Conservation (phyloP, 2,888 invertebrate genomes). For the Meliscaeva auricollis region DNA sequence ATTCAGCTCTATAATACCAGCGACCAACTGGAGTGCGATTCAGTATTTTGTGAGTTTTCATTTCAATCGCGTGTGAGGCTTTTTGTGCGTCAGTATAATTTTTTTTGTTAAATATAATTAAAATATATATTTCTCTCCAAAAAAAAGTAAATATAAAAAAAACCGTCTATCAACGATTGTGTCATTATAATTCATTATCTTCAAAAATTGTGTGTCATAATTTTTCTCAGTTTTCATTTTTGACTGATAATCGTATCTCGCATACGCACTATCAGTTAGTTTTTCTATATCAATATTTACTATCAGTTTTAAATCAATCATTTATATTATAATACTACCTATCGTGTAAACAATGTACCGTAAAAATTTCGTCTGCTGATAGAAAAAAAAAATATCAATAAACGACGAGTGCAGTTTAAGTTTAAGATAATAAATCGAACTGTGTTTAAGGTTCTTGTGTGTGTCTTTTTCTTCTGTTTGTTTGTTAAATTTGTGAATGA, state of each 20-base stretch:
- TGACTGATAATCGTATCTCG: not conserved
- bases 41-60: conserved; percentile 67
- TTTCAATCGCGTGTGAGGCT: conserved; percentile 39
- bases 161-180: conserved; percentile 43
- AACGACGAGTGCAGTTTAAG: conserved; percentile 29
- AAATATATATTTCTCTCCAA: conserved; percentile 11
- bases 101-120: conserved; percentile 14
- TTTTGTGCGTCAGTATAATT: conserved; percentile 22
- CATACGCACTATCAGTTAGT: conserved; percentile 13
- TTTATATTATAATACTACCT: not conserved
- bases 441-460: conserved; percentile 18
- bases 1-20: conserved; percentile 59
- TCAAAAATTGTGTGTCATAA: conserved; percentile 16
- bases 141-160: not conserved
- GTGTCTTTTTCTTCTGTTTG: not conserved
- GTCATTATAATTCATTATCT: conserved; percentile 51
- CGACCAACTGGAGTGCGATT: conserved; percentile 47
- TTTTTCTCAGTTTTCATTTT: conserved; percentile 18
- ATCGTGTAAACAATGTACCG: conserved; percentile 41
- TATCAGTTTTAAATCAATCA: conserved; percentile 37
- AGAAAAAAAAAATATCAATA: conserved; percentile 11
- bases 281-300: not conserved
- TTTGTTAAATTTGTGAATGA: conserved; percentile 9
- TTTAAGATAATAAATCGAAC: not conserved
- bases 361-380: not conserved